A percentile compares a stretch with the other conserved stretches of the same genome.
Conservation (phyloP, 2,888 invertebrate species). For the Sarcophaga variegata region DNA sequence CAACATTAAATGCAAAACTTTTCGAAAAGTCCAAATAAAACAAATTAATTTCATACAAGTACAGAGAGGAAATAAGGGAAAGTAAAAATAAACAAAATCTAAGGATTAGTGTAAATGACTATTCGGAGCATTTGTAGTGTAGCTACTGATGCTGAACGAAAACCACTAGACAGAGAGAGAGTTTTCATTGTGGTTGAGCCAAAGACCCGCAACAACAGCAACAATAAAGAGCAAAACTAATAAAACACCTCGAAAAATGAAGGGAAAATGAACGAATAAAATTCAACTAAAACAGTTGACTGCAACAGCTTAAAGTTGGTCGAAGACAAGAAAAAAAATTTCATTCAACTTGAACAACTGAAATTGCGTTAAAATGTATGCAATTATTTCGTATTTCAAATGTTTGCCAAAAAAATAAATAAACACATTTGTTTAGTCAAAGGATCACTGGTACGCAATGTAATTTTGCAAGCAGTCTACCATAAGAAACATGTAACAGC, state of each 20-base stretch:
- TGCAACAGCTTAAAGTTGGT: constrained; percentile 14
- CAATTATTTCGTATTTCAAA: constrained; percentile 26
- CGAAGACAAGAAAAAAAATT: not conserved
- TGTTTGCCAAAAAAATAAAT: too few species aligned
- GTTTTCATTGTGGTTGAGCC: constrained; percentile 45
- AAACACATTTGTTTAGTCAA: too few species aligned
- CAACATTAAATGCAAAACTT: constrained; percentile 45
- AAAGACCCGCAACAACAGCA: not conserved
- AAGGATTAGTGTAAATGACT: constrained; percentile 34
- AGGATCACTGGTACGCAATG: too few species aligned
- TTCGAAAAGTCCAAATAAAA: constrained; percentile 40
- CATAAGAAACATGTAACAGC: too few species aligned
- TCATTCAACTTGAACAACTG: not conserved
- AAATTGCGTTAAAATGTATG: constrained; percentile 29
- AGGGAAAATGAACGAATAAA: not conserved
- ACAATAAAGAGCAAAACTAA: not conserved
- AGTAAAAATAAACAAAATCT: not conserved
- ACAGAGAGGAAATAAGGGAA: too few species aligned
- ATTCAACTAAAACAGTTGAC: not conserved
- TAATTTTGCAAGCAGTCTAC: too few species aligned
- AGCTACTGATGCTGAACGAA: constrained; percentile 5
- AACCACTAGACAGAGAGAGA: constrained; percentile 38
- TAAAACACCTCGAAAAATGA: constrained; percentile 9
- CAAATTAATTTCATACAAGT: constrained; percentile 31
- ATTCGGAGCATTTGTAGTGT: not conserved